Conservation (phyloP, 2,888 invertebrate species). For the Cerastis rubricosa region DNA sequence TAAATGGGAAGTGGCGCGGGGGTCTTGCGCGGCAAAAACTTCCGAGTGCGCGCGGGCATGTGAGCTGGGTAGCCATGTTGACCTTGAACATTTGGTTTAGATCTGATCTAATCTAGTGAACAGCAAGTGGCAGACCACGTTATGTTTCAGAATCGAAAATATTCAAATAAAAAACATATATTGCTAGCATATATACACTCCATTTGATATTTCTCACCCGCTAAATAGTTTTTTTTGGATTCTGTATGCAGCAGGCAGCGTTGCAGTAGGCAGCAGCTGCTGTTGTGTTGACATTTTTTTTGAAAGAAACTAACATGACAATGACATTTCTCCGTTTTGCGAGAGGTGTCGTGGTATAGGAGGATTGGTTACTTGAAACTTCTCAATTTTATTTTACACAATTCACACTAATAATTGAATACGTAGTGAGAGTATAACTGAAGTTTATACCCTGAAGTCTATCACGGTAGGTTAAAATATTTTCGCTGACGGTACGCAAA, state of each 20-base stretch:
- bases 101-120: no score
- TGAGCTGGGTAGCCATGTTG: no score
- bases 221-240: not conserved
- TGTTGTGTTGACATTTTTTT: slow-evolving; percentile 1
- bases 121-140: no score
- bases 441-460: slow-evolving; percentile 4
- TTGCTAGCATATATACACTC: not conserved
- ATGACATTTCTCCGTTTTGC: not conserved
- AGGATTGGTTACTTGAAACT: slow-evolving; percentile 37
- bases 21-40: no score
- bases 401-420: slow-evolving; percentile 8
- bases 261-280: not conserved
- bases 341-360: slow-evolving; percentile 20
- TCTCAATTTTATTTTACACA: slow-evolving; percentile 18
- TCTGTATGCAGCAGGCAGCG: not conserved
- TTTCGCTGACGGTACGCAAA: slow-evolving; percentile 16
- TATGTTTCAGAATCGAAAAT: not conserved
- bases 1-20: no score
- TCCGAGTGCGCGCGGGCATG: no score
- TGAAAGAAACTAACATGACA: not conserved
- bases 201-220: not conserved
- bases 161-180: not conserved
- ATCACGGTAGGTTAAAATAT: slow-evolving; percentile 29
- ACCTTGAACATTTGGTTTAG: no score
- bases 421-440: slow-evolving; percentile 33